Conservation (phyloP, 2,888 invertebrate species). For the Himalopsyche japonica region DNA sequence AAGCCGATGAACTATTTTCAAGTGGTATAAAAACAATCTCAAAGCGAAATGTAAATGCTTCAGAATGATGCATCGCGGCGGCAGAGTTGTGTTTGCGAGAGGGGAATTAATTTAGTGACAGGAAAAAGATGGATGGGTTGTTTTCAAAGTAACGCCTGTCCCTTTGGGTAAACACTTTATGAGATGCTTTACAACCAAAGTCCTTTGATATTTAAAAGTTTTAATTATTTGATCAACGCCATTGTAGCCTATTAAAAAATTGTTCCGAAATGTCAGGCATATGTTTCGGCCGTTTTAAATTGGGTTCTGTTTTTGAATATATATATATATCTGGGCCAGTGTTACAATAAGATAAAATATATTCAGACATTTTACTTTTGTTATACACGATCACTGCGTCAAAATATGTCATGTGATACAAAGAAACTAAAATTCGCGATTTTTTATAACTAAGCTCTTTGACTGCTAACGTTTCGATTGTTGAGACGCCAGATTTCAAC, state of each 20-base stretch:
- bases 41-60: background rate
- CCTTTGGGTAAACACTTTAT: background rate
- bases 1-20: background rate
- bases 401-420: too few species aligned
- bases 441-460: too few species aligned
- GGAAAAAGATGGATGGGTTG: constrained; percentile 29
- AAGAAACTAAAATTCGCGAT: too few species aligned
- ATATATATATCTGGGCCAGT: background rate
- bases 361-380: too few species aligned
- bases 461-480: too few species aligned
- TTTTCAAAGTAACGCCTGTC: constrained; percentile 32
- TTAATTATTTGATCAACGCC: background rate
- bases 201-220: background rate
- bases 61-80: background rate
- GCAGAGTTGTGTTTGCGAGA: background rate
- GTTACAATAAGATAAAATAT: background rate
- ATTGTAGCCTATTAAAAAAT: background rate
- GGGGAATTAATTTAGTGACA: constrained; percentile 34
- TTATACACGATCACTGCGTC: too few species aligned
- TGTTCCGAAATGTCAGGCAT: background rate
- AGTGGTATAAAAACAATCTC: background rate
- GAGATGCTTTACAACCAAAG: background rate
- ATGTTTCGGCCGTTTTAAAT: background rate
- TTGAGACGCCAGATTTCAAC: too few species aligned
- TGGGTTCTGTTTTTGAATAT: background rate